Evolutionary conservation across 2,113 vertebrate genomes (phyloP).

Genomic region (Chloropsis hardwickii): DNA sequence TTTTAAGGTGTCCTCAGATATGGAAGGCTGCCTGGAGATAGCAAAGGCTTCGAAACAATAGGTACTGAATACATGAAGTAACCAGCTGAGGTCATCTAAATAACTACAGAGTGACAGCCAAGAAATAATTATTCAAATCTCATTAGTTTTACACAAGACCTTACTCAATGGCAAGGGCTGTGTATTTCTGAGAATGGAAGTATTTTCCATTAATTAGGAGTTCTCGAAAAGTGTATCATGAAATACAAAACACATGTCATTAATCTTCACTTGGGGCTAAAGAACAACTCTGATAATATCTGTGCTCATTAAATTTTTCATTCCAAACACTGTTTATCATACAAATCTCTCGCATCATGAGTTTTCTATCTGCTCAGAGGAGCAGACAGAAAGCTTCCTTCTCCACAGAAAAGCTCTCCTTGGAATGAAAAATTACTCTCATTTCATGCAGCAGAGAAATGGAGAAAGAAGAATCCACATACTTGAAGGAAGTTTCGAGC

Average conservation of each 20-base stretch:
- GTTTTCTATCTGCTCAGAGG: not conserved
- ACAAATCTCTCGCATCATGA: not conserved
- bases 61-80: not conserved
- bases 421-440: not conserved
- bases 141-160: not conserved
- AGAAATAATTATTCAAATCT: not conserved
- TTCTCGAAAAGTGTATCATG: not conserved
- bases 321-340: not conserved
- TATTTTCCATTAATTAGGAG: slow-evolving; percentile 18
- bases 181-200: not conserved
- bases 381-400: not conserved
- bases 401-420: not conserved
- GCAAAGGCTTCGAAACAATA: not conserved
- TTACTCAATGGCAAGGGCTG: not conserved
- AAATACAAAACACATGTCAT: slow-evolving; percentile 9
- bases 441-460: not conserved
- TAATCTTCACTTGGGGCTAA: slow-evolving; percentile 6
- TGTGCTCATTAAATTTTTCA: not conserved
- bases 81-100: not conserved
- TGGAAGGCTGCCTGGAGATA: not conserved
- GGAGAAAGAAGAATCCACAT: not conserved
- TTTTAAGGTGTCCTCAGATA: not conserved
- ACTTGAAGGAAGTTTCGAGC: not conserved
- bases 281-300: slow-evolving; percentile 11
- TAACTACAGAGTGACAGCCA: not conserved